Conservation (phyloP, 2,113 vertebrate genomes). For the human (Homo sapiens) region DNA sequence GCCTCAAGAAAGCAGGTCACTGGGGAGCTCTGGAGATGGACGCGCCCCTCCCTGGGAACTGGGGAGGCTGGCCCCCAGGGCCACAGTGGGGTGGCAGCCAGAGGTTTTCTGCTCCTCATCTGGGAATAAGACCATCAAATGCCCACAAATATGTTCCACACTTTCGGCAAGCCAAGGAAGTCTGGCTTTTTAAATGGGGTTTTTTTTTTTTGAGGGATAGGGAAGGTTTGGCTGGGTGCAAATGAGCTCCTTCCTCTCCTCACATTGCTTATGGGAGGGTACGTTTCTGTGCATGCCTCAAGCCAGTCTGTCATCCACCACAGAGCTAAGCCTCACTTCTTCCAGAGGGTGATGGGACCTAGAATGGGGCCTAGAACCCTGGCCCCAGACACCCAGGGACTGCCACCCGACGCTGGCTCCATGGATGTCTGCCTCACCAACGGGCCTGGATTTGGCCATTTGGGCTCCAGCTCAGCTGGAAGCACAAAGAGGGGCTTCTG, state of each 20-base stretch:
- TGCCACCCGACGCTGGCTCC: fast-evolving
- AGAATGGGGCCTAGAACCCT: no score
- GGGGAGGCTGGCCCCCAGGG: background rate
- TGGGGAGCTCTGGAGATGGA: background rate
- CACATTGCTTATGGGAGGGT: background rate
- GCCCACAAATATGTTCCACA: slow-evolving; percentile 43
- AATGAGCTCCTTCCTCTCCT: slow-evolving; percentile 18
- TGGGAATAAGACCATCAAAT: background rate
- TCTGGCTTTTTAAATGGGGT: background rate
- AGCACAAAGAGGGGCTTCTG: background rate
- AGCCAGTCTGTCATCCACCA: background rate
- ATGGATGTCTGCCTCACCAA: fast-evolving
- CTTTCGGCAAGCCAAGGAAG: background rate
- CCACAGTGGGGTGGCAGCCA: background rate
- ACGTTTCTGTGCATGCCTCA: background rate
- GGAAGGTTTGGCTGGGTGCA: background rate
- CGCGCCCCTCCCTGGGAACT: background rate
- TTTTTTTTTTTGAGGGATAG: background rate
- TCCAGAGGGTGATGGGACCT: background rate
- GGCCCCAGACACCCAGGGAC: background rate
- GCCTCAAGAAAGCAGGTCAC: background rate
- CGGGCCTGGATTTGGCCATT: background rate
- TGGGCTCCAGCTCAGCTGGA: background rate
- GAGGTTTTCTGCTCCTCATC: background rate
- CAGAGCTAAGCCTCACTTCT: background rate